These are phyloP conservation scores for Agrotis exclamationis DNA, from an alignment of 2,888 invertebrate genomes.

Conservation along the genomic window DNA sequence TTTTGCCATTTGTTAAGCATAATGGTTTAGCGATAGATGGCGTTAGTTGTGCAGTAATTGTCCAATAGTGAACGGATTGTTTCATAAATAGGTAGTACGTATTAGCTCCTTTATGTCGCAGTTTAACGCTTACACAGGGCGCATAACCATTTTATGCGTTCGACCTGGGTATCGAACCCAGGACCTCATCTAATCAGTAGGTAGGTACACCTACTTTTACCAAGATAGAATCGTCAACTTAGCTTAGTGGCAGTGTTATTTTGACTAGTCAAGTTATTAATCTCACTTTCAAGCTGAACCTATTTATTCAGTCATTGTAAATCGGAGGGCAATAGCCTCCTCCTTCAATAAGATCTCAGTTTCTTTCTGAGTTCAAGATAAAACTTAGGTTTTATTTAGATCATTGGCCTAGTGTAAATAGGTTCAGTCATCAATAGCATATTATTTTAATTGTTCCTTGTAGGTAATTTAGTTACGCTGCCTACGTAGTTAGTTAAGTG, in stretches of 20 bases:
- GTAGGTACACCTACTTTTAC: neutral
- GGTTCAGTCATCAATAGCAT: neutral
- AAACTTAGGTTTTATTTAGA: neutral
- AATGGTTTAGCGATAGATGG: conserved; percentile 43
- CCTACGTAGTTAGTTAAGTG: neutral
- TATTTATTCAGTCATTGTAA: neutral
- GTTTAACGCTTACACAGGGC: too few relatives aligned
- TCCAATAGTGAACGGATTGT: neutral
- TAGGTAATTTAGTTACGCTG: neutral
- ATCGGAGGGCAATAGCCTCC: neutral
- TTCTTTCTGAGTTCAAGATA: conserved; percentile 6
- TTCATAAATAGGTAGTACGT: neutral
- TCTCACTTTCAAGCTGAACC: neutral
- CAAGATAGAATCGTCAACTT: neutral
- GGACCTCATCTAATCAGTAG: neutral
- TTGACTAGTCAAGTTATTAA: neutral
- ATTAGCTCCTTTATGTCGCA: neutral
- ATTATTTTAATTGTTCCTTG: neutral
- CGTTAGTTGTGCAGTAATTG: conserved; percentile 28
- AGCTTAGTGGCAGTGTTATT: neutral
- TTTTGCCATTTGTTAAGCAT: neutral
- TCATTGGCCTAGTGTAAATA: neutral
- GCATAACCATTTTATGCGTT: neutral
- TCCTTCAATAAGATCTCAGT: neutral
- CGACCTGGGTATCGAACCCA: conserved; percentile 26